Conservation (phyloP, 2,797 vertebrate genomes). For the Falco novaeseelandiae region DNA sequence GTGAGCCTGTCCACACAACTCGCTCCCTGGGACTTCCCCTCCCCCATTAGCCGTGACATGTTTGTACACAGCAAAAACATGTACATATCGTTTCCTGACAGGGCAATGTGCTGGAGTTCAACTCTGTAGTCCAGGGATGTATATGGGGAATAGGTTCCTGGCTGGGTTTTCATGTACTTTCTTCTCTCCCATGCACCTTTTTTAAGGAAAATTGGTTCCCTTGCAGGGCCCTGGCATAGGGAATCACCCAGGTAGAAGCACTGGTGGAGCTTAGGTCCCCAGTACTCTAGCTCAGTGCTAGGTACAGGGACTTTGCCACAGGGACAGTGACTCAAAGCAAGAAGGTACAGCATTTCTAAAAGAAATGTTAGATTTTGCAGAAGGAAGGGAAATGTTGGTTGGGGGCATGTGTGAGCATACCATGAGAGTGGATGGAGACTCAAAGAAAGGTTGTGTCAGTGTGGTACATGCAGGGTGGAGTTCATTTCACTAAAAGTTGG, state of each 20-base stretch:
- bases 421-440: fast-evolving
- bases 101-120: background rate
- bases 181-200: background rate
- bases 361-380: background rate
- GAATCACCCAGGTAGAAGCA: background rate
- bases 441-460: fast-evolving
- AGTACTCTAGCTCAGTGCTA: background rate
- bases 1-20: background rate
- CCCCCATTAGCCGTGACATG: background rate
- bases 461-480: background rate
- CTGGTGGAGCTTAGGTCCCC: background rate
- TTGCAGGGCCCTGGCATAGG: background rate
- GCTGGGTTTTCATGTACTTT: background rate
- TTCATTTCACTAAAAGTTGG: background rate
- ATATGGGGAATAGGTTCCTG: background rate
- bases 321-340: background rate
- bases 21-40: background rate
- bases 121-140: background rate
- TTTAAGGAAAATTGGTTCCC: background rate
- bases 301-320: background rate
- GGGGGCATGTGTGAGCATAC: background rate
- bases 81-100: background rate
- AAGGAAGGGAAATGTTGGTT: background rate
- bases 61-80: background rate
- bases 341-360: background rate